Evolutionary conservation across 1,140 invertebrate species (phyloP).

Genomic region (Samia ricini): DNA sequence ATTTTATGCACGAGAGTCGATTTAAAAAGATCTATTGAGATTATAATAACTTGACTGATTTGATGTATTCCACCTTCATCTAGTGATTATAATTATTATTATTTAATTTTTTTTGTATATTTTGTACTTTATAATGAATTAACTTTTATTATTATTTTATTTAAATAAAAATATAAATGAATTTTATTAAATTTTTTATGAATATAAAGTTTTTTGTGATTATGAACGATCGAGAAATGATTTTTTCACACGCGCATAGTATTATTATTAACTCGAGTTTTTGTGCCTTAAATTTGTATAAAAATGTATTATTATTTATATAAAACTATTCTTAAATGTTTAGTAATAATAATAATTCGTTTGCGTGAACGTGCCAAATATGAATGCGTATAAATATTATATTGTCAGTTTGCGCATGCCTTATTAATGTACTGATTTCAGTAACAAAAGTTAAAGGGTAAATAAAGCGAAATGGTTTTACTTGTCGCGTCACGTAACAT

Average conservation of each 20-base stretch:
- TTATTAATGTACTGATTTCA: too few species aligned
- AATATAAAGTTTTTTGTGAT: conserved; percentile 4
- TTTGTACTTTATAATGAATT: conserved; percentile 7
- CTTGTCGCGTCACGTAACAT: too few species aligned
- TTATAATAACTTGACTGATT: conserved; percentile 20
- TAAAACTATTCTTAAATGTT: background rate
- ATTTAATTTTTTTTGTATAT: conserved; percentile 19
- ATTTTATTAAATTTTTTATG: conserved; percentile 8
- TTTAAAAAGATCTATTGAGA: conserved; percentile 19
- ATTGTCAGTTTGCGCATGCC: too few species aligned
- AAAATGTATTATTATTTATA: conserved; percentile 7
- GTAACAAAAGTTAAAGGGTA: too few species aligned
- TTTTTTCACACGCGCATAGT: background rate
- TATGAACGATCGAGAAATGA: background rate
- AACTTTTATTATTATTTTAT: conserved; percentile 12
- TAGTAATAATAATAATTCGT: background rate
- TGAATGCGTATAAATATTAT: background rate
- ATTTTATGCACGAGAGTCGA: background rate
- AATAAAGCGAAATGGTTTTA: too few species aligned
- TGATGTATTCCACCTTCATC: conserved; percentile 20
- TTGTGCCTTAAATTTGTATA: conserved; percentile 12
- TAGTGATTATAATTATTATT: conserved; percentile 28
- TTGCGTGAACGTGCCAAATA: background rate
- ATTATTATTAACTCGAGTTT: background rate
- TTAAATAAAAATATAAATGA: conserved; percentile 3